Base-by-base conservation (phyloP, 2,113 vertebrate genomes). In the Laterallus jamaicensis region DNA sequence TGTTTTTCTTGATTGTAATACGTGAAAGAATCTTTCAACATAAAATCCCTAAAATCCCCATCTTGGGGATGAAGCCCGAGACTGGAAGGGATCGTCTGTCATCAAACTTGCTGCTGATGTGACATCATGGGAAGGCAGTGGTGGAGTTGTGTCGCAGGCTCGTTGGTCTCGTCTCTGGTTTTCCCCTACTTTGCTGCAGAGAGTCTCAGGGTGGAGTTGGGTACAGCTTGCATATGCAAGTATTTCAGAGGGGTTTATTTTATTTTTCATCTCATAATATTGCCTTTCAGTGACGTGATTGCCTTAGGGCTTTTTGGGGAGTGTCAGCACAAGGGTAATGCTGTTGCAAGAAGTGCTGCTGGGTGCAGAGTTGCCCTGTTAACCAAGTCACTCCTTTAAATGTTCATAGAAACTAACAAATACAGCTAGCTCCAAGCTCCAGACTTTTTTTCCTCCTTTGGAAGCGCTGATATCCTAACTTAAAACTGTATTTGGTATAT, bases 31-130 rank as follows among this genome's bases (percentile, higher is more conserved):
- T 88, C 88, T 93, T 87, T 96, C 90, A 90, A 52, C 64, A 6
- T 71, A 37, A 50, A 93, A 86, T 78, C 76, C 92, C 78, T 78
- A 44, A 86, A 88, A 73, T 90, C 90, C 75, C 68, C 86, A 84
- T 94, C 80, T 39, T 32, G 49, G 64, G 29, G 73, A 71, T 86
- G 64, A 90, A 76, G 88, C 54, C 89, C 82, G 63, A 58, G 78
- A 82, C 81, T 73, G 39, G 63, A 64, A 76, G 81, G 87, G 70
- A 37, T 91, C 5, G 0, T 68, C 69, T 91, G 81, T 86, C 89
- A 60, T 49, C 83, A 39, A 4, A 7, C 25, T 29, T 64, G 60
- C 64, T 2, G 6, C 25, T 75, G 39, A 0, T 4, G 2, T 35
- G 82, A 55, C 31, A 5, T 52, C 66, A 49, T 1, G 68, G 73